These are phyloP conservation scores for Tringa solitaria DNA, from an alignment of 2,113 vertebrate genomes.

Conservation along the genomic window DNA sequence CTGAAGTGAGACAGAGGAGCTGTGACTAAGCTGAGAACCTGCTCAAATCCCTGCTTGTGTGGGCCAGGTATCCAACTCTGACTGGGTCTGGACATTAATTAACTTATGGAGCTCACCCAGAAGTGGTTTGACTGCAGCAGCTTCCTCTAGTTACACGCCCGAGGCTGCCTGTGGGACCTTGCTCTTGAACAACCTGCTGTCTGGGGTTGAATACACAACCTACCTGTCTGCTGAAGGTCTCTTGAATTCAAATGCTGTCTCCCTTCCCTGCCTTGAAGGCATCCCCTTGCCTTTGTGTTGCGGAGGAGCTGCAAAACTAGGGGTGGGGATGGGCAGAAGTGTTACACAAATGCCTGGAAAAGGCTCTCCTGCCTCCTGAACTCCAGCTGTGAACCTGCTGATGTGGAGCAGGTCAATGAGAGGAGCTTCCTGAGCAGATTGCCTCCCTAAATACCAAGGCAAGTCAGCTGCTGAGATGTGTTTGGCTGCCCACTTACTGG, in stretches of 20 bases:
- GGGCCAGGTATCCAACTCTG: background rate
- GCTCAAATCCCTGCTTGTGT: background rate
- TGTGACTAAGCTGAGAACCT: background rate
- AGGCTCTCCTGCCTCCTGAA: background rate
- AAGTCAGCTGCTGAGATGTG: background rate
- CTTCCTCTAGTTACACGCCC: background rate
- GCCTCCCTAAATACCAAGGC: background rate
- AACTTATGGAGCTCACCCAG: background rate
- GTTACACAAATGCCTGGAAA: background rate
- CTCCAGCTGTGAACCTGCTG: background rate
- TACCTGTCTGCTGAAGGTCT: background rate
- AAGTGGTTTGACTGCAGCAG: background rate
- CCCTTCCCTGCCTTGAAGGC: background rate
- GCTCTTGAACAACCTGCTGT: background rate
- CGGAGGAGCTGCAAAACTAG: background rate
- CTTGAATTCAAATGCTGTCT: background rate
- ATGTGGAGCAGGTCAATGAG: background rate
- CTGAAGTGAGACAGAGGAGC: background rate
- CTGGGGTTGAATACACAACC: background rate
- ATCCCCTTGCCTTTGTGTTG: background rate
- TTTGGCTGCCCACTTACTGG: background rate
- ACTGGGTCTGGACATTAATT: background rate
- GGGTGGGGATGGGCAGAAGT: background rate
- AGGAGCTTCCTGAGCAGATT: background rate
- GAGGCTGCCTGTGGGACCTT: background rate